phyloP scores from a whole-genome alignment of 2,888 invertebrate genomes.

The Siphonodentalium dalli region DNA sequence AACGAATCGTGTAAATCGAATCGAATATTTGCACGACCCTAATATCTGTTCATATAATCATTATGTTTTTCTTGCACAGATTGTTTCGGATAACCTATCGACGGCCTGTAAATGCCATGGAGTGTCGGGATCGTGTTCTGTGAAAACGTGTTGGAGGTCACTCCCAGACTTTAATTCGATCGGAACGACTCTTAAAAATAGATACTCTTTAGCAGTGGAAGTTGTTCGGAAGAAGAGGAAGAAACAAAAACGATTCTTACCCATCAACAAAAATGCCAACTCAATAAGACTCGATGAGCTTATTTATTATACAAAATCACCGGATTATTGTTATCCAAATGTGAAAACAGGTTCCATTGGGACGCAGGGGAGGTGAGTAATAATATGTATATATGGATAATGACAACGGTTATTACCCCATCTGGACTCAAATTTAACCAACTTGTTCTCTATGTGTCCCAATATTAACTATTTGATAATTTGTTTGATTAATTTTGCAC shows the following conservation, averaged over 20 bases:
- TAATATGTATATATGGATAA: not conserved
- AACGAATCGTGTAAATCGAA: too few relatives aligned
- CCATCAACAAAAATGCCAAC: slow-evolving; percentile 60
- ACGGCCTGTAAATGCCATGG: slow-evolving; percentile 84
- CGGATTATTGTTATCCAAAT: slow-evolving; percentile 83
- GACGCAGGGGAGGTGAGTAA: slow-evolving; percentile 76
- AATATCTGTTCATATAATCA: too few relatives aligned
- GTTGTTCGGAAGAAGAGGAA: slow-evolving; percentile 44
- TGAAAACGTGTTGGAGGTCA: slow-evolving; percentile 82
- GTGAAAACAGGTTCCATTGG: slow-evolving; percentile 78
- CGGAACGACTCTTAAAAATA: slow-evolving; percentile 69
- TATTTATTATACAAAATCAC: slow-evolving; percentile 80
- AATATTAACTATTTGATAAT: too few relatives aligned
- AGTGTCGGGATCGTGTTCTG: slow-evolving; percentile 82
- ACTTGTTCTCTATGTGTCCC: too few relatives aligned
- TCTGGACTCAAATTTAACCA: too few relatives aligned
- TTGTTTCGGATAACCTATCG: slow-evolving; percentile 71
- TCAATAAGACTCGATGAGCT: slow-evolving; percentile 71
- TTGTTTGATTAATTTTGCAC: too few relatives aligned
- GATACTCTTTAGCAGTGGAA: slow-evolving; percentile 69
- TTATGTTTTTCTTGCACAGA: slow-evolving; percentile 65
- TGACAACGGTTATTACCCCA: too few relatives aligned
- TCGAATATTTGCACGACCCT: not conserved
- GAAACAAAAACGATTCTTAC: slow-evolving; percentile 52
- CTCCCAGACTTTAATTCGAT: slow-evolving; percentile 71